Evolutionary conservation across 2,888 invertebrate species (phyloP).

Genomic region (Tortrix viridana): DNA sequence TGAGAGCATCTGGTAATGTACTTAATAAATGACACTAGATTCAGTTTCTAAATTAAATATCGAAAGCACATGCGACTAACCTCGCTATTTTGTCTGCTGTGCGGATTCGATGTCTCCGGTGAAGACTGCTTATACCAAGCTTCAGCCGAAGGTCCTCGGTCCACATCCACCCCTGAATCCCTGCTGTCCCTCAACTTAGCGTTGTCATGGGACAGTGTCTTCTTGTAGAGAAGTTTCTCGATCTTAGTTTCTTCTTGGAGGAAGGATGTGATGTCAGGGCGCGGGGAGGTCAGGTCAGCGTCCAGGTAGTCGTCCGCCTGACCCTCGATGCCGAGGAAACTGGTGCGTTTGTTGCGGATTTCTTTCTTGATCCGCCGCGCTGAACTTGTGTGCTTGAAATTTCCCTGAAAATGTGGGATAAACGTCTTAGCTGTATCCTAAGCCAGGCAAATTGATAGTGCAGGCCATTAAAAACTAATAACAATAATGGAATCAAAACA

Average conservation of each 20-base stretch:
- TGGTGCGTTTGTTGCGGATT: constrained; percentile 91
- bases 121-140: constrained; percentile 84
- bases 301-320: constrained; percentile 88
- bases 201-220: constrained; percentile 88
- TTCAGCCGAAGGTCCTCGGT: constrained; percentile 83
- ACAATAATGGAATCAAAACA: no score
- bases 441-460: background rate
- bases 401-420: constrained; percentile 65
- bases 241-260: constrained; percentile 91
- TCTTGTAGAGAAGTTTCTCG: constrained; percentile 90
- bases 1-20: no score
- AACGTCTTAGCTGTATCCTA: background rate
- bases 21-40: no score
- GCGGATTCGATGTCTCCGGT: constrained; percentile 85
- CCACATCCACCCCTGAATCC: constrained; percentile 91
- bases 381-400: constrained; percentile 90
- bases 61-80: constrained; percentile 57
- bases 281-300: constrained; percentile 87
- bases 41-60: no score
- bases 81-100: constrained; percentile 92
- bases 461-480: no score
- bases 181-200: constrained; percentile 87
- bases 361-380: constrained; percentile 94
- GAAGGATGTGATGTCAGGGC: constrained; percentile 92
- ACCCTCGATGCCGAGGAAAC: constrained; percentile 93